phyloP scores from a whole-genome alignment of 35 echinoderm and acorn worm species.

The Patiria miniata region DNA sequence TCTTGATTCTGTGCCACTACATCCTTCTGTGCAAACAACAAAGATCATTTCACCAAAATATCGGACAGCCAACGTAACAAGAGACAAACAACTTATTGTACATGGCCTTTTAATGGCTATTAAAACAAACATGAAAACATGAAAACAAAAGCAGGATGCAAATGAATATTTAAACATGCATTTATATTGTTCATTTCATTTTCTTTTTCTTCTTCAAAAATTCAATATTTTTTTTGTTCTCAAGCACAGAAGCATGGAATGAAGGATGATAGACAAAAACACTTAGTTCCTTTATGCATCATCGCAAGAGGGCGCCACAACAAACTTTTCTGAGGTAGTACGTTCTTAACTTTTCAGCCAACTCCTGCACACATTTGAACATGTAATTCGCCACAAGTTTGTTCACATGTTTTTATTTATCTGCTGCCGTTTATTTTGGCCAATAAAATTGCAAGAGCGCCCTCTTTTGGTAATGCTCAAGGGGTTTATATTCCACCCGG shows the following conservation, averaged over 20 bases:
- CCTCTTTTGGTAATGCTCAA: too few species aligned
- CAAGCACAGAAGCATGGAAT: constrained; percentile 12
- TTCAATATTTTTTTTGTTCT: not conserved
- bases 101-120: constrained; percentile 12
- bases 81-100: not conserved
- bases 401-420: too few species aligned
- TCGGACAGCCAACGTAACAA: not conserved
- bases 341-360: too few species aligned
- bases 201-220: too few species aligned
- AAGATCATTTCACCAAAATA: not conserved
- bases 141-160: not conserved
- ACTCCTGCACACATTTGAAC: too few species aligned
- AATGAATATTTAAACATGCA: not conserved
- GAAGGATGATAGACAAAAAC: constrained; percentile 22
- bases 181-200: too few species aligned
- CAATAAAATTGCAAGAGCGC: too few species aligned
- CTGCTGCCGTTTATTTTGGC: too few species aligned
- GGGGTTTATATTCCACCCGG: not conserved
- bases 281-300: too few species aligned
- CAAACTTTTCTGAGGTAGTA: too few species aligned
- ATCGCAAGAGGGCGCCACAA: too few species aligned
- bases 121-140: not conserved
- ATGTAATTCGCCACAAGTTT: too few species aligned
- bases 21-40: constrained; percentile 9
- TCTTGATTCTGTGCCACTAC: not conserved